These are phyloP conservation scores for Lasioglossum morio DNA, from an alignment of 2,888 invertebrate species.

Conservation along the genomic window DNA sequence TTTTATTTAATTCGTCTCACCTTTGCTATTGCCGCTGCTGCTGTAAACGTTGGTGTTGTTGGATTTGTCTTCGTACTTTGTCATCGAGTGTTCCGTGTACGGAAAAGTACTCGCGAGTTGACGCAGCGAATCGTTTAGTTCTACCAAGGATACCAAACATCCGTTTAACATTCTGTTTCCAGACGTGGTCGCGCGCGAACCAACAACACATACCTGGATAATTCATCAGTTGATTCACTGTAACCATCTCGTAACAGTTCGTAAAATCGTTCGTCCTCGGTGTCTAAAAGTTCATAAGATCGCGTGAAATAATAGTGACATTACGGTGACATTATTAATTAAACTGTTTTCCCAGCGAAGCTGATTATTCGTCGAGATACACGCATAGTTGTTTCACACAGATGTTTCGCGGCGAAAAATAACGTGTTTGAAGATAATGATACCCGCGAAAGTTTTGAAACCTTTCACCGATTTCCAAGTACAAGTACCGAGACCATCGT, in stretches of 20 bases:
- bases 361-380: not conserved
- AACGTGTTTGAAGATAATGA: not conserved
- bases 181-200: not conserved
- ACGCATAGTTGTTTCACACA: not conserved
- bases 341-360: not conserved
- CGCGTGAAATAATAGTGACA: not conserved
- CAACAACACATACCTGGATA: constrained; percentile 25
- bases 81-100: not conserved
- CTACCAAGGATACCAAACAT: not conserved
- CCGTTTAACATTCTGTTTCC: not conserved
- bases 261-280: not conserved
- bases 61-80: not conserved
- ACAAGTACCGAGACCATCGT: not conserved
- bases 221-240: constrained; percentile 3
- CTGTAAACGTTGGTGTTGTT: not conserved
- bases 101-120: too few relatives aligned
- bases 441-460: not conserved
- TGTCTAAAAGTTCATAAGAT: not conserved
- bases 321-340: not conserved
- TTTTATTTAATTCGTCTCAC: constrained; percentile 30
- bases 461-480: not conserved
- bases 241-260: not conserved
- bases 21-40: not conserved
- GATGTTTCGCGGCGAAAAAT: not conserved
- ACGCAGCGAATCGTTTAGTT: not conserved